These are phyloP conservation scores for Aphaenogaster floridana DNA, from an alignment of 1,140 invertebrate species.

Conservation along the genomic window DNA sequence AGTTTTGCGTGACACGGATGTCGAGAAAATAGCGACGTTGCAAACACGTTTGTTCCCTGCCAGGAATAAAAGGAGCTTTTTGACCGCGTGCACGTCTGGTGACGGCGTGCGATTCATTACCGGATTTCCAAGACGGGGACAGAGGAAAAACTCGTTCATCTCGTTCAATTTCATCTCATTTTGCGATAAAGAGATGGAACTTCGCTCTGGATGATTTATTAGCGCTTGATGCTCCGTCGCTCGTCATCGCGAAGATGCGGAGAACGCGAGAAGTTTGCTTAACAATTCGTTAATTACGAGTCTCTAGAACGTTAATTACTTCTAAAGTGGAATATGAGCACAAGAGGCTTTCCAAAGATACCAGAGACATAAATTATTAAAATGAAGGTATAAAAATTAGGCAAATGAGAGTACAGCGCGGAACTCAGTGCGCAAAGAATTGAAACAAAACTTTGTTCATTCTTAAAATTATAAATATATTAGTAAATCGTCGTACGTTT, in stretches of 20 bases:
- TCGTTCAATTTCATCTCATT: conserved; percentile 18
- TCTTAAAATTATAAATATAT: no score
- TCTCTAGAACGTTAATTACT: conserved; percentile 1
- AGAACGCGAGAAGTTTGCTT: conserved; percentile 9
- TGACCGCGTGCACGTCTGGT: not conserved
- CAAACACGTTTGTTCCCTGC: not conserved
- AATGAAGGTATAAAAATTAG: no score
- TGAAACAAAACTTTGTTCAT: no score
- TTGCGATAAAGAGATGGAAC: conserved; percentile 3
- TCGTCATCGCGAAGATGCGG: not conserved
- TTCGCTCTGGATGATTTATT: conserved; percentile 21
- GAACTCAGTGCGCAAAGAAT: no score
- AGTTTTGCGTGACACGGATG: not conserved
- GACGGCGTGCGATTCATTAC: conserved; percentile 37
- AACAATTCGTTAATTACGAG: conserved; percentile 25
- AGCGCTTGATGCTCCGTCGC: not conserved
- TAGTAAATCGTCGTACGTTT: no score
- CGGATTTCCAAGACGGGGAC: not conserved
- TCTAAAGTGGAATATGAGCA: conserved; percentile 13
- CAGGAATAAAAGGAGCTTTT: not conserved
- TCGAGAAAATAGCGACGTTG: conserved; percentile 14
- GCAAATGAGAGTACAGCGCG: no score
- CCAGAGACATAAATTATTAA: not conserved
- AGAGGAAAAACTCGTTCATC: not conserved
- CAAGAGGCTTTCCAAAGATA: not conserved